Percentiles rank a stretch among this genome's conserved stretches.
Conservation (phyloP, 2,797 vertebrate genomes). For the Premnoplex brunnescens region DNA sequence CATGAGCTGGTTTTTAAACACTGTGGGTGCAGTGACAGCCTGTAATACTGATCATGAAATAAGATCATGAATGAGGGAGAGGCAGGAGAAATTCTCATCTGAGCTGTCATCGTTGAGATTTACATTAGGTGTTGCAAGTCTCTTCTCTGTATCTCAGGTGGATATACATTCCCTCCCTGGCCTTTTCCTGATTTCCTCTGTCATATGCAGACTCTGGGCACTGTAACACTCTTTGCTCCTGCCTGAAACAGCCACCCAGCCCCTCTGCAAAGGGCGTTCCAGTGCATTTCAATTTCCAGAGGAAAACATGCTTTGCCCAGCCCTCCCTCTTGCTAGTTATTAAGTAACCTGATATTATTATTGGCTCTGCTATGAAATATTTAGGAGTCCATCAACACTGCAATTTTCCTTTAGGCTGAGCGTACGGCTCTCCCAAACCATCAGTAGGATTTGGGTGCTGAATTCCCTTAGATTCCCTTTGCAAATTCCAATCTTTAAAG, state of each 20-base stretch:
- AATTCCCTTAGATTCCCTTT: background rate
- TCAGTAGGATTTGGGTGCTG: background rate
- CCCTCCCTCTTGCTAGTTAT: background rate
- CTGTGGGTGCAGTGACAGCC: constrained; percentile 3
- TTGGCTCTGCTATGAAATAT: background rate
- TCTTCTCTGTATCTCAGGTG: background rate
- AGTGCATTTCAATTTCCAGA: background rate
- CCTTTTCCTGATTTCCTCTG: background rate
- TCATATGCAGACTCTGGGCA: accelerated
- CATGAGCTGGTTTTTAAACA: constrained; percentile 50
- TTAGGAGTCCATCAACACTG: background rate
- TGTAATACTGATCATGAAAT: background rate
- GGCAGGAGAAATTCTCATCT: background rate
- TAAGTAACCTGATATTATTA: background rate
- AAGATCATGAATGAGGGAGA: background rate
- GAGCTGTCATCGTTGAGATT: background rate
- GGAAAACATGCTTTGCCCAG: background rate
- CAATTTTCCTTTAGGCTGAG: background rate
- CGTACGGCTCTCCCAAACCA: background rate
- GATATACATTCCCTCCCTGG: background rate
- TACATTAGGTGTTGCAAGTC: background rate
- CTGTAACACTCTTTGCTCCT: background rate
- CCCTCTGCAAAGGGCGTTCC: background rate
- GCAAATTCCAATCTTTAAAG: background rate
- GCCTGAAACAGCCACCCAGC: background rate